Base-by-base conservation (phyloP, 2,888 invertebrate species). In the Hirtodrosophila trivittata region DNA sequence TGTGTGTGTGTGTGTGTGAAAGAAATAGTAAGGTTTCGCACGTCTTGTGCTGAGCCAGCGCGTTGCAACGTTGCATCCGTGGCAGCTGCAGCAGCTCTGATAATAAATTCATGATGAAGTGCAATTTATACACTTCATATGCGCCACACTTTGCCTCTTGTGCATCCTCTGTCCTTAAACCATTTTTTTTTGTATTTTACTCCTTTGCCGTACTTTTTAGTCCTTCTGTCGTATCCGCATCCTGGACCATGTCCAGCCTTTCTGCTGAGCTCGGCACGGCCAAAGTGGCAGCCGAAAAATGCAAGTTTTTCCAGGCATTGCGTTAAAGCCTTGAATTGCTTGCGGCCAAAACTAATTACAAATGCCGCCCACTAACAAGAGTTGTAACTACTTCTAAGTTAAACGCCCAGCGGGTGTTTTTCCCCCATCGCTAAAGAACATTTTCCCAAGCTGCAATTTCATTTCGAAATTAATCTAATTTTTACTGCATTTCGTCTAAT, bases 61-160 rank as follows among this genome's bases (percentile, higher is more conserved):
- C 52, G 33, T 52, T 47, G 63, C 51, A 52, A 37, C 25, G 70
- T 57, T 66, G 78, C 83, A 69, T 65, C 59, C 62, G 66, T 70
- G 86, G 83, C 86, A 85, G 67, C 83, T 81, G 80, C 80, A 76
- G 70, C 74, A 73, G 80, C 59, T 54, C 86, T 86, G 80, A 85
- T 85, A 83, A 83, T 83, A 83, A 83, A 83, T 83, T 85, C 82
- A 82, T 83, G 82, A 85, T 78, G 83, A 83, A 82, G 83, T 75
- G 85, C 78, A 83, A 83, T 83, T 83, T 85, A 83, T 83, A 78
- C 77, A 85, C 85, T 85, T 83, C 82, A 82, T 83, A 85, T 84
- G 70, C 76, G 71, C 43, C 77, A 38, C 39, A 49, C 60, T 33
- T 18, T 21, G 18, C 18, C 18, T 21, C 5, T 5, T 21, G 18